Percentiles rank a stretch among this genome's conserved stretches.
phyloP scores from a whole-genome alignment of 2,888 invertebrate species.

The Drosophila fulvimacula region DNA sequence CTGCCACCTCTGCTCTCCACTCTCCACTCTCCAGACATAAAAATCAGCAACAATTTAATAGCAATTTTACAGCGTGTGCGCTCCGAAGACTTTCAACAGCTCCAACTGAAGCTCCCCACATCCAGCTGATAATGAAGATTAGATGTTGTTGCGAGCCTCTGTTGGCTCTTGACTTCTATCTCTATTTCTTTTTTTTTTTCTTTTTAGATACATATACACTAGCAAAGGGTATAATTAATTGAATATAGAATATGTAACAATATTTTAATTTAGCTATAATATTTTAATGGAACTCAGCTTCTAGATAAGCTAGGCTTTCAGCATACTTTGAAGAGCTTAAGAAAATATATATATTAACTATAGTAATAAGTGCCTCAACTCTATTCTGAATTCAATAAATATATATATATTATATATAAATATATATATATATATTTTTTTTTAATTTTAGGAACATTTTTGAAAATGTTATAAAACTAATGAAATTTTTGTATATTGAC shows the following conservation, averaged over 20 bases:
- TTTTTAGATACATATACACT: conserved; percentile 2
- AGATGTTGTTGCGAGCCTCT: conserved; percentile 46
- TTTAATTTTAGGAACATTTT: too few relatives aligned
- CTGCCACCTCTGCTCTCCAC: neutral
- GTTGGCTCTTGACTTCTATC: conserved; percentile 19
- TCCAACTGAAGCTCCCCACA: conserved; percentile 10
- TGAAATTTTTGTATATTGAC: too few relatives aligned
- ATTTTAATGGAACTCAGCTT: too few relatives aligned
- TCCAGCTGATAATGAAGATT: conserved; percentile 66
- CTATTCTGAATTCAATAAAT: too few relatives aligned
- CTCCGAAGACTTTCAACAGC: conserved; percentile 18
- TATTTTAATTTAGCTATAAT: too few relatives aligned
- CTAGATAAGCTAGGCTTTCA: too few relatives aligned
- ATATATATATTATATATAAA: too few relatives aligned
- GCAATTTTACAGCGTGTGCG: conserved; percentile 73
- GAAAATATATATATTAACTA: too few relatives aligned
- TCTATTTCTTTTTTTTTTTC: neutral
- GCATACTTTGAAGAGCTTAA: too few relatives aligned
- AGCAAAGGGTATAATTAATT: neutral
- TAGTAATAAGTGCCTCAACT: too few relatives aligned
- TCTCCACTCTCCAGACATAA: conserved; percentile 43
- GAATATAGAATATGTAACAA: neutral
- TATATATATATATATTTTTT: too few relatives aligned
- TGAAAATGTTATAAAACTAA: too few relatives aligned
- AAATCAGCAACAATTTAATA: conserved; percentile 79